Base-by-base conservation (phyloP, 2,797 vertebrate genomes). In the Sebastes alutus region DNA sequence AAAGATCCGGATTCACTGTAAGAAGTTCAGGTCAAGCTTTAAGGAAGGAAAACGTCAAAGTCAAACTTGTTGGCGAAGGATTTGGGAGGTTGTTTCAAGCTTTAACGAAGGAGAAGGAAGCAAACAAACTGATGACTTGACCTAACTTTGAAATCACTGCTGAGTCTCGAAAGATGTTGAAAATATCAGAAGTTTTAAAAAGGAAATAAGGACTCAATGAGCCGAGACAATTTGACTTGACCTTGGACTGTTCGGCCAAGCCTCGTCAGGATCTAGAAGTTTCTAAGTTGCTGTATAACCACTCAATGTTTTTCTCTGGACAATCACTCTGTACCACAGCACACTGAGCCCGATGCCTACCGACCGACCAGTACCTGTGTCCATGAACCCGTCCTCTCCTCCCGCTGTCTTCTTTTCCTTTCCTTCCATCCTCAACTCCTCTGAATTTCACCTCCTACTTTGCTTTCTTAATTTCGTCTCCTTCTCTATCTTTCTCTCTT, bases 281-380 rank as follows among this genome's bases (percentile, higher is more conserved):
- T 89, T 87, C 76, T 23, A 60, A 70, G 63, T 84, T 87, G 82
- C 82, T 78, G 77, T 80, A 78, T 14, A 84, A 87, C 85, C 88
- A 88, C 89, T 94, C 90, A 58, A 84, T 61, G 72, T 72, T 92
- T 75, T 86, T 87, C 83, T 91, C 94, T 95, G 95, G 95, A 96
- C 95, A 96, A 96, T 96, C 95, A 95, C 82, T 92, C 84, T 77
- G 70, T 81, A 93, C 93, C 93, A 93, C 95, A 96, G 96, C 95
- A 96, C 95, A 95, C 89, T 85, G 93, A 95, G 93, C 95, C 95
- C 81, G 69, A 94, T 90, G 90, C 92, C 93, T 94, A 90, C 84
- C 70, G 89, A 94, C 89, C 86, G 93, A 94, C 92, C 94, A 87
- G 80, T 90, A 89, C 92, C 94, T 94, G 94, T 94, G 92, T 88